phyloP scores from a whole-genome alignment of 2,113 vertebrate species.

The Acanthisitta chloris region DNA sequence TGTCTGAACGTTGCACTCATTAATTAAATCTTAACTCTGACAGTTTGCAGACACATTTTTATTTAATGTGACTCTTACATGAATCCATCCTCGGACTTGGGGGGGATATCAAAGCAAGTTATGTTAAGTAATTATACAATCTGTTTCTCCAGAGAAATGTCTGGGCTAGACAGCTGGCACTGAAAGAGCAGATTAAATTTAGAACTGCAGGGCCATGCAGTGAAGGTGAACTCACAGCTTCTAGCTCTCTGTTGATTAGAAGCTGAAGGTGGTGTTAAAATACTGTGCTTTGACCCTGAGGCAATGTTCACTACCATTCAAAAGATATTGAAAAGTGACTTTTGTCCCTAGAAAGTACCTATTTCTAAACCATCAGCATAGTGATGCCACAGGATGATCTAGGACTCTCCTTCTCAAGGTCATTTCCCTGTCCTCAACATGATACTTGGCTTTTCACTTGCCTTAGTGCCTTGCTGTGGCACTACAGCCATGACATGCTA shows the following conservation, averaged over 20 bases:
- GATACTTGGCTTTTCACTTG: background rate
- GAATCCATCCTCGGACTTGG: background rate
- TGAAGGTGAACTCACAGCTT: background rate
- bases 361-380: background rate
- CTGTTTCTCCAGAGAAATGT: constrained; percentile 15
- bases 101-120: background rate
- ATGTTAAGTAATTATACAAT: constrained; percentile 20
- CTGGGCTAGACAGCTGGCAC: background rate
- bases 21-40: background rate
- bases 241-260: background rate
- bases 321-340: background rate
- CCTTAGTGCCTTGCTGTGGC: background rate
- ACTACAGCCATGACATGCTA: background rate
- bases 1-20: background rate
- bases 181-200: constrained; percentile 37
- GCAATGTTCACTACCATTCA: background rate
- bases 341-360: background rate
- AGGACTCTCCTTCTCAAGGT: background rate
- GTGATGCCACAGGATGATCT: background rate
- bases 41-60: background rate
- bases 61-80: background rate
- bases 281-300: background rate
- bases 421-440: background rate
- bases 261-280: background rate
- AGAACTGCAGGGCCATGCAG: background rate